Conservation (phyloP, 2,113 vertebrate genomes). For the Brachyhypopomus occidentalis region DNA sequence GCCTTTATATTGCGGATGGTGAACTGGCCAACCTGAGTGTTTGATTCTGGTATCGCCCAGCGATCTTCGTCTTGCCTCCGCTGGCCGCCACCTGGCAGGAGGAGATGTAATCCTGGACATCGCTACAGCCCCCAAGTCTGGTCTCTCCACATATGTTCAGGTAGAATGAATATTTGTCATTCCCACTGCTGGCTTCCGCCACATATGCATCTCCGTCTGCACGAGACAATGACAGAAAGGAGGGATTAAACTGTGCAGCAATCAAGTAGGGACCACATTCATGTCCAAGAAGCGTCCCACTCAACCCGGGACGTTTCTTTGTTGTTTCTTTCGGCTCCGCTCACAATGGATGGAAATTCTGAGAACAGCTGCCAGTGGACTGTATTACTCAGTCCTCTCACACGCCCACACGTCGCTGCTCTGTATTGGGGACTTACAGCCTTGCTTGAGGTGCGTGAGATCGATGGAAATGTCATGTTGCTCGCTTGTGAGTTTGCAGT, state of each 20-base stretch:
- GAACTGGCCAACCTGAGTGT: constrained; percentile 79
- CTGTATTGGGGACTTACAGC: constrained; percentile 65
- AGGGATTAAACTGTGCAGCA: background rate
- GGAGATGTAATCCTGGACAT: constrained; percentile 53
- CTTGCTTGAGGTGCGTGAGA: constrained; percentile 78
- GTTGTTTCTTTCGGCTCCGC: too few species aligned
- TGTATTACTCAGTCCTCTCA: too few species aligned
- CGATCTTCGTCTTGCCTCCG: constrained; percentile 65
- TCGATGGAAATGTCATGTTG: constrained; percentile 88
- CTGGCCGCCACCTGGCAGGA: constrained; percentile 83
- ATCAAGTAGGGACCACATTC: too few species aligned
- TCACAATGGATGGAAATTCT: too few species aligned
- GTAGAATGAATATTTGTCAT: constrained; percentile 81
- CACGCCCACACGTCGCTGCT: background rate
- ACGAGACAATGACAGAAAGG: background rate
- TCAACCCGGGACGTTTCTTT: too few species aligned
- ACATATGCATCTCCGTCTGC: constrained; percentile 65
- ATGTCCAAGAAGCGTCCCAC: too few species aligned
- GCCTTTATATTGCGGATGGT: background rate
- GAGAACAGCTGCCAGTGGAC: too few species aligned
- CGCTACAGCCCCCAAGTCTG: constrained; percentile 55
- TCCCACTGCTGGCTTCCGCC: constrained; percentile 64
- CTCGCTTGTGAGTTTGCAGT: constrained; percentile 78
- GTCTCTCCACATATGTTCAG: constrained; percentile 83
- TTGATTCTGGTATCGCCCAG: constrained; percentile 84